phyloP scores from a whole-genome alignment of 2,797 vertebrate genomes.

The Eulemur albifrons region DNA sequence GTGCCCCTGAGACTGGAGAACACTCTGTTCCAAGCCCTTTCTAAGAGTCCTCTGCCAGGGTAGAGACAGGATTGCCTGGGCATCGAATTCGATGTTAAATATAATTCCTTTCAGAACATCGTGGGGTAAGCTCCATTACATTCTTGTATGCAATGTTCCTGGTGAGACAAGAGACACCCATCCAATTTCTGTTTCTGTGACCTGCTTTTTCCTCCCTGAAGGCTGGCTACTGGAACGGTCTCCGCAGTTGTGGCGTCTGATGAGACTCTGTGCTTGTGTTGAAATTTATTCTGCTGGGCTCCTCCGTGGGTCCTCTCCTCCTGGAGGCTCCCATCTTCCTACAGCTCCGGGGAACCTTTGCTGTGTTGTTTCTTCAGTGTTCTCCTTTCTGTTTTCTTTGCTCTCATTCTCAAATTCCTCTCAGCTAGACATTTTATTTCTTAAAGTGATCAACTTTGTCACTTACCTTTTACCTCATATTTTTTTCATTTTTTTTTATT shows the following conservation, averaged over 20 bases:
- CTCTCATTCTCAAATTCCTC: background rate
- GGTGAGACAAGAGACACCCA: background rate
- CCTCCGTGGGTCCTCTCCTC: background rate
- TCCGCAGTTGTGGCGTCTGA: background rate
- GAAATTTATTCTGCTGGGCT: rapidly evolving
- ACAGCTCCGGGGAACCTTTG: background rate
- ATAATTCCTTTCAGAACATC: background rate
- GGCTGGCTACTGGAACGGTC: background rate
- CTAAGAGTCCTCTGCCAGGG: background rate
- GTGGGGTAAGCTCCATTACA: background rate
- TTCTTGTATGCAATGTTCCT: background rate
- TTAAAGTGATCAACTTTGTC: background rate
- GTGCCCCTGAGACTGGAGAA: background rate
- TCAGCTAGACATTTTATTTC: background rate
- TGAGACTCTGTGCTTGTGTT: background rate
- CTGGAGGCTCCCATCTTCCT: background rate
- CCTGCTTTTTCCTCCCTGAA: background rate
- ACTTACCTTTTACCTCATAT: background rate
- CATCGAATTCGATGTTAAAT: background rate
- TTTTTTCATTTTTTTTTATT: background rate
- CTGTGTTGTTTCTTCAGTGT: background rate
- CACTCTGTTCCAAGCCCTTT: background rate
- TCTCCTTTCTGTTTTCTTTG: background rate
- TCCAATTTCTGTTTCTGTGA: background rate
- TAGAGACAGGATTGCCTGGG: too few relatives aligned